Percentiles rank a stretch among this genome's conserved stretches.
Conservation (phyloP, 2,113 vertebrate species). For the Ageneiosus marmoratus region DNA sequence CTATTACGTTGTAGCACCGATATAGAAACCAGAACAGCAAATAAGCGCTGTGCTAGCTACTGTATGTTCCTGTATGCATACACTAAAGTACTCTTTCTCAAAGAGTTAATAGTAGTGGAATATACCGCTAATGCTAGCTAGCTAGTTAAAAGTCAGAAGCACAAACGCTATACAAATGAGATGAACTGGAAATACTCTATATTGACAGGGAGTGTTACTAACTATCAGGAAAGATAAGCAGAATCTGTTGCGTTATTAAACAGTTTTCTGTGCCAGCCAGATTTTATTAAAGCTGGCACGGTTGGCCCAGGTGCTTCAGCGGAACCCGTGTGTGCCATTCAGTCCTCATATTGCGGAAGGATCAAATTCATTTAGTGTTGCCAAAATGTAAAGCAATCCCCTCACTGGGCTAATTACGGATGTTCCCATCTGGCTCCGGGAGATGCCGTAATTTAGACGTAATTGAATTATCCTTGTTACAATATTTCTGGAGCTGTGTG, state of each 20-base stretch:
- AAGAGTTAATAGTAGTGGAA: no score
- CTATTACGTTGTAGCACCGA: background rate
- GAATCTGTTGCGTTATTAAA: conserved; percentile 40
- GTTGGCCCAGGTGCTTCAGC: conserved; percentile 39
- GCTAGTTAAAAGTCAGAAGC: background rate
- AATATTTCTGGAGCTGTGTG: background rate
- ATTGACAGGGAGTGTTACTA: background rate
- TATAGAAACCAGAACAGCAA: background rate
- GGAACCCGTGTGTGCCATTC: conserved; percentile 25
- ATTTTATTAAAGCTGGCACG: conserved; percentile 29
- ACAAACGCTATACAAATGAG: background rate
- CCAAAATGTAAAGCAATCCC: conserved; percentile 51
- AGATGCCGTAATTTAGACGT: conserved; percentile 48
- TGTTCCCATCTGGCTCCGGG: conserved; percentile 47
- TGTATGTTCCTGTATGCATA: background rate
- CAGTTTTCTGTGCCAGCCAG: conserved; percentile 13
- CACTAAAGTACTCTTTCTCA: no score
- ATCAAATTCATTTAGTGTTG: conserved; percentile 44
- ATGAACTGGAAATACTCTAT: background rate
- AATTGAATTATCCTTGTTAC: conserved; percentile 52
- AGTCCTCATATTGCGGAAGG: conserved; percentile 33
- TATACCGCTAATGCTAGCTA: background rate
- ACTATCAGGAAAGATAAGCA: conserved; percentile 25
- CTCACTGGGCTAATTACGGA: conserved; percentile 52
- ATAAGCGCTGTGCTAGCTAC: background rate